These are phyloP conservation scores for Scaptomyza graminum DNA, from an alignment of 1,140 invertebrate genomes.

Conservation along the genomic window DNA sequence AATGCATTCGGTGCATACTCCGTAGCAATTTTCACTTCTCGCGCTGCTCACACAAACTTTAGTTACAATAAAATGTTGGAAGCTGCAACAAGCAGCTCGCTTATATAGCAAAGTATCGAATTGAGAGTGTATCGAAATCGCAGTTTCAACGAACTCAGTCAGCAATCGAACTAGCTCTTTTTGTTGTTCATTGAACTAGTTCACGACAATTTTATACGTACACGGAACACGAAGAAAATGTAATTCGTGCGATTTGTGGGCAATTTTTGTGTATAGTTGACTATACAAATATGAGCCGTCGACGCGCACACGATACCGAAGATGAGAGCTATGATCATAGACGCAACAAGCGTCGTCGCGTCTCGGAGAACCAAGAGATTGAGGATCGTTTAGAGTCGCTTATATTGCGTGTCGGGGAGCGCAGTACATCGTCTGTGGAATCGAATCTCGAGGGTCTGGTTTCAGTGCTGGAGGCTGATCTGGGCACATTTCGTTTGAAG, in stretches of 20 bases:
- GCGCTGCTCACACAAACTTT: constrained; percentile 12
- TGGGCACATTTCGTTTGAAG: constrained; percentile 95
- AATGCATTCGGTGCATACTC: not conserved
- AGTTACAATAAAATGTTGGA: constrained; percentile 7
- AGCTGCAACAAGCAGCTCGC: constrained; percentile 15
- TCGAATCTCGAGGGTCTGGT: constrained; percentile 98
- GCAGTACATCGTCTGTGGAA: constrained; percentile 98
- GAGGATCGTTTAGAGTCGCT: constrained; percentile 97
- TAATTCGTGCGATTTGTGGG: constrained; percentile 9
- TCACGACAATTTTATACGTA: no score
- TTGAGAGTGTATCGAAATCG: not conserved
- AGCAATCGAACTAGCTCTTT: not conserved
- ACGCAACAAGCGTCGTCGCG: constrained; percentile 90
- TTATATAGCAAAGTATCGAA: constrained; percentile 9
- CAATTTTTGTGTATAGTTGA: not conserved
- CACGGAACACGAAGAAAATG: no score
- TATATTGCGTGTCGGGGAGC: constrained; percentile 97
- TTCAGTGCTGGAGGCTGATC: constrained; percentile 96
- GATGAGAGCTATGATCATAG: constrained; percentile 90
- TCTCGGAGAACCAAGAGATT: constrained; percentile 96
- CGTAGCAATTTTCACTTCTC: constrained; percentile 8
- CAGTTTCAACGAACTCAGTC: not conserved
- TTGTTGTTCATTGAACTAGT: not conserved
- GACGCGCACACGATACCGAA: constrained; percentile 90
- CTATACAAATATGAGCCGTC: constrained; percentile 87